Percentiles rank a stretch among this genome's conserved stretches.
These are phyloP conservation scores for Mustelus asterias DNA, from an alignment of 2,113 vertebrate genomes.

Conservation along the genomic window DNA sequence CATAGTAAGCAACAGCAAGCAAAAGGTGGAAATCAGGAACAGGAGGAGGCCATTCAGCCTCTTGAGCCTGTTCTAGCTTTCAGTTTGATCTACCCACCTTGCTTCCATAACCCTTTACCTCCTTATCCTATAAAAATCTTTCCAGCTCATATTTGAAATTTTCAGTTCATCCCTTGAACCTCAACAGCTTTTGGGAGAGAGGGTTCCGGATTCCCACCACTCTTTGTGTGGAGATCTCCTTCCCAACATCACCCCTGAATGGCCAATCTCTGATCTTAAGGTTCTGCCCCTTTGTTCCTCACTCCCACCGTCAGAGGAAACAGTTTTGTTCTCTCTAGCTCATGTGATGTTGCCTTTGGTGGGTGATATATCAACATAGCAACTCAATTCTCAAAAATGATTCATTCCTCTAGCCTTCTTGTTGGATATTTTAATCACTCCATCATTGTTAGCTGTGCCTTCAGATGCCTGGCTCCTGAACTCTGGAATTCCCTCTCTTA, in stretches of 20 bases:
- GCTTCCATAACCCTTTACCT: background rate
- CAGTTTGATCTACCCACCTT: background rate
- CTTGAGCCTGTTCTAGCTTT: background rate
- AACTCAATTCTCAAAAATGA: background rate
- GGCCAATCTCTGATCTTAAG: background rate
- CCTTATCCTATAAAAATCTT: background rate
- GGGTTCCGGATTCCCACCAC: background rate
- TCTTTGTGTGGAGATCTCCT: background rate
- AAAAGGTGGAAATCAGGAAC: background rate
- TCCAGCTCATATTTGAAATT: background rate
- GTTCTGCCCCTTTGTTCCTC: background rate
- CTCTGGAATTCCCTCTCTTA: background rate
- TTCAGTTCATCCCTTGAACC: background rate
- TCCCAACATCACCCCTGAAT: background rate
- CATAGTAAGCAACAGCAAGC: background rate
- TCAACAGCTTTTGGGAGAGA: background rate
- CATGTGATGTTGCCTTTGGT: background rate
- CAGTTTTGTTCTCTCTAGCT: background rate
- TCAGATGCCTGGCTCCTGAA: background rate
- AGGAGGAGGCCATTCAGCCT: background rate
- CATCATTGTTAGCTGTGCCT: background rate
- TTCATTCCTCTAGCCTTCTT: background rate
- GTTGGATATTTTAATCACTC: background rate
- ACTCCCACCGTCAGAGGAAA: background rate
- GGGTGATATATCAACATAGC: background rate